phyloP scores from a whole-genome alignment of 2,888 invertebrate genomes.

The Ophonus ardosiacus region DNA sequence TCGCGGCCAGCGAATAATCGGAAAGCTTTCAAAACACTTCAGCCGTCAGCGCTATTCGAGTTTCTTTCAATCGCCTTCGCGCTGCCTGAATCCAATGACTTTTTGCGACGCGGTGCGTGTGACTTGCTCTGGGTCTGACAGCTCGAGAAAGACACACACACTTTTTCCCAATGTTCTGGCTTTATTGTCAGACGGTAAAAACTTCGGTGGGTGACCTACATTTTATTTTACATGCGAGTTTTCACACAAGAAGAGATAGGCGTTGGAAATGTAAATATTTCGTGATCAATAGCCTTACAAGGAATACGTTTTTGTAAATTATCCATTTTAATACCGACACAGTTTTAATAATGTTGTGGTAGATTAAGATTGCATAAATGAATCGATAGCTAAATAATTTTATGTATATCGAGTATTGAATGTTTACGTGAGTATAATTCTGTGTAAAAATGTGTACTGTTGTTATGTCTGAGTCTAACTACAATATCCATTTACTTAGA shows the following conservation, averaged over 20 bases:
- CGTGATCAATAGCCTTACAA: too few species aligned
- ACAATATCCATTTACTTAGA: too few species aligned
- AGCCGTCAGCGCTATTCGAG: constrained; percentile 37
- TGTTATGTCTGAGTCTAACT: too few species aligned
- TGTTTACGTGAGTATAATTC: too few species aligned
- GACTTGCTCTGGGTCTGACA: constrained; percentile 27
- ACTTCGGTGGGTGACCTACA: constrained; percentile 32
- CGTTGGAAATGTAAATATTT: neutral
- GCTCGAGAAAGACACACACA: constrained; percentile 36
- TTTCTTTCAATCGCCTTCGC: constrained; percentile 37
- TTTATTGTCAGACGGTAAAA: constrained; percentile 41
- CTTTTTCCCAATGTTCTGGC: constrained; percentile 28
- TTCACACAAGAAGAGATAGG: neutral
- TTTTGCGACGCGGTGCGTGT: constrained; percentile 24
- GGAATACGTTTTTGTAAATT: too few species aligned
- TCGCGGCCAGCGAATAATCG: constrained; percentile 57
- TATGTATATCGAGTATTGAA: too few species aligned
- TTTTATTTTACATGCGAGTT: constrained; percentile 30
- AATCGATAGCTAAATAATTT: too few species aligned
- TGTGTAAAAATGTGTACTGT: too few species aligned
- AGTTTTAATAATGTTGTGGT: too few species aligned
- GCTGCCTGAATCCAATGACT: constrained; percentile 11
- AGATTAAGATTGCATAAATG: too few species aligned
- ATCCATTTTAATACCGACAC: too few species aligned
- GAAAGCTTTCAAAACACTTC: constrained; percentile 59